A percentile compares a stretch with the other conserved stretches of the same genome.
phyloP scores from a whole-genome alignment of 2,888 invertebrate genomes.

The Cantharis lateralis region DNA sequence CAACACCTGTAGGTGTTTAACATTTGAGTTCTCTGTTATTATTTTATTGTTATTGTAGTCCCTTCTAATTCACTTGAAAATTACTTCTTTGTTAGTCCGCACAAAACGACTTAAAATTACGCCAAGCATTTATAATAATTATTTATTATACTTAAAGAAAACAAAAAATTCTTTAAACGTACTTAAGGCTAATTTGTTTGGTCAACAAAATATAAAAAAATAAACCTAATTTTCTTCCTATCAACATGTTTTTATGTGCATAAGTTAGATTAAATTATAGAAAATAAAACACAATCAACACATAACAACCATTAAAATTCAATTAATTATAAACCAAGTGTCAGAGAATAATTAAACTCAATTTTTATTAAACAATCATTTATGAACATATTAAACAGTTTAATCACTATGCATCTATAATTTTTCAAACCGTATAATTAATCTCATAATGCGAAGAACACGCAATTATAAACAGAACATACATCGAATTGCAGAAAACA shows the following conservation, averaged over 20 bases:
- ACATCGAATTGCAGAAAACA: not conserved
- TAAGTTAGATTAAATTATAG: not conserved
- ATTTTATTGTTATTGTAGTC: slow-evolving; percentile 25
- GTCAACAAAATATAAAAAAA: not conserved
- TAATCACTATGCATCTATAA: not conserved
- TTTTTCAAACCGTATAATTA: not conserved
- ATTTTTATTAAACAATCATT: not conserved
- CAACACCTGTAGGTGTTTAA: slow-evolving; percentile 29
- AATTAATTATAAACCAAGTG: not conserved
- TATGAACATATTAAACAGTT: not conserved
- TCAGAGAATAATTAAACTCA: not conserved
- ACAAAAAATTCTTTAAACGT: not conserved
- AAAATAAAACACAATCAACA: not conserved
- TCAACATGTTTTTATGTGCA: not conserved
- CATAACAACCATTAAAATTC: not conserved
- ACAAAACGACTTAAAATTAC: not conserved
- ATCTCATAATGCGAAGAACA: not conserved
- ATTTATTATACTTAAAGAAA: slow-evolving; percentile 2
- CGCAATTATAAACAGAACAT: not conserved
- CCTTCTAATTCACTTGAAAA: slow-evolving; percentile 25
- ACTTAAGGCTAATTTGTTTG: not conserved
- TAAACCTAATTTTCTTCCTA: not conserved
- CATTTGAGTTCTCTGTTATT: slow-evolving; percentile 25
- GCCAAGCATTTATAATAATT: not conserved
- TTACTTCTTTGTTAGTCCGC: slow-evolving; percentile 10